A percentile compares a stretch with the other conserved stretches of the same genome.
These are phyloP conservation scores for Isoperla grammatica DNA, from an alignment of 2,888 invertebrate species.

Conservation along the genomic window DNA sequence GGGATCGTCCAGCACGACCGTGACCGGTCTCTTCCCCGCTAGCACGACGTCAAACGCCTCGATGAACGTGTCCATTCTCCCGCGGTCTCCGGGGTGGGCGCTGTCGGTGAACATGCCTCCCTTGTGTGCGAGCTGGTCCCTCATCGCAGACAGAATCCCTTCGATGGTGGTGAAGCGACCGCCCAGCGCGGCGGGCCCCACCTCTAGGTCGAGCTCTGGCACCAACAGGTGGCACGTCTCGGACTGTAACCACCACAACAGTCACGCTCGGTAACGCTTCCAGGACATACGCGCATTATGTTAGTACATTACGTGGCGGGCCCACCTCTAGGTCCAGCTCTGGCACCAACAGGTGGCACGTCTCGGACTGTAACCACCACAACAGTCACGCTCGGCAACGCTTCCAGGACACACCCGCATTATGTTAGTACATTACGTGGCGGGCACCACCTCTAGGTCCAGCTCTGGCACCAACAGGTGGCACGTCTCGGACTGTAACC, in stretches of 20 bases:
- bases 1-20: slow-evolving; percentile 88
- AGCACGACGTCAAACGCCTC: slow-evolving; percentile 61
- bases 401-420: too few relatives aligned
- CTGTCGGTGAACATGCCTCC: slow-evolving; percentile 71
- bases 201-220: slow-evolving; percentile 84
- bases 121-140: slow-evolving; percentile 63
- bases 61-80: slow-evolving; percentile 59
- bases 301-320: too few relatives aligned
- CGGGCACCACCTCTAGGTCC: slow-evolving; percentile 78
- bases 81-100: slow-evolving; percentile 49
- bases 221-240: slow-evolving; percentile 74
- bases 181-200: slow-evolving; percentile 77
- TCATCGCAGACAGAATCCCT: slow-evolving; percentile 74
- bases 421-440: too few relatives aligned
- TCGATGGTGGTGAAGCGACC: slow-evolving; percentile 95
- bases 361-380: slow-evolving; percentile 59
- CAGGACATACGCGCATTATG: too few relatives aligned
- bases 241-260: slow-evolving; percentile 48
- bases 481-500: slow-evolving; percentile 70
- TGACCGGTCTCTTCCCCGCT: slow-evolving; percentile 55
- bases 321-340: slow-evolving; percentile 82
- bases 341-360: slow-evolving; percentile 71
- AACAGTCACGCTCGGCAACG: too few relatives aligned
- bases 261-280: too few relatives aligned
- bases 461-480: slow-evolving; percentile 76